A percentile compares a stretch with the other conserved stretches of the same genome.
Evolutionary conservation across 2,888 invertebrate genomes (phyloP).

Genomic region (Volucella inflata): DNA sequence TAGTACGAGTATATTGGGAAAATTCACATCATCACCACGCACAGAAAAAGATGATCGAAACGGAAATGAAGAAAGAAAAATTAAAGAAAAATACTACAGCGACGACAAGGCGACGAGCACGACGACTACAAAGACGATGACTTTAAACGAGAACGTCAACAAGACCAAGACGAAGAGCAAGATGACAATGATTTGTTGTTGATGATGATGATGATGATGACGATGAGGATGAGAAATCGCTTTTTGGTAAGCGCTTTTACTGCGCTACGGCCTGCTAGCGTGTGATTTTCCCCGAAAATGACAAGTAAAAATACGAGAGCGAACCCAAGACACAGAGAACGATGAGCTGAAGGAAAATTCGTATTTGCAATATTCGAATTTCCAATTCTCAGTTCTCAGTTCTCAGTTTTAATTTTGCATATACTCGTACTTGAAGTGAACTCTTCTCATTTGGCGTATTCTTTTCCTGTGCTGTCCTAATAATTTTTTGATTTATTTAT

Average conservation of each 20-base stretch:
- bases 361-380: slow-evolving; percentile 13
- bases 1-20: slow-evolving; percentile 19
- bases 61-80: slow-evolving; percentile 8
- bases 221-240: slow-evolving; percentile 56
- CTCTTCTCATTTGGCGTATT: slow-evolving; percentile 38
- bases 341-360: slow-evolving; percentile 37
- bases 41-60: slow-evolving; percentile 1
- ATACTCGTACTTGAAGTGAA: background rate
- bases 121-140: slow-evolving; percentile 11
- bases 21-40: slow-evolving; percentile 51
- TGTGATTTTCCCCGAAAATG: slow-evolving; percentile 61
- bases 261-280: slow-evolving; percentile 23
- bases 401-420: slow-evolving; percentile 46
- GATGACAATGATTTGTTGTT: slow-evolving; percentile 71
- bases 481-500: too few species aligned
- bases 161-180: slow-evolving; percentile 35
- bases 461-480: background rate
- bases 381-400: slow-evolving; percentile 11
- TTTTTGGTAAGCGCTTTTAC: slow-evolving; percentile 46
- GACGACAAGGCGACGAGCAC: slow-evolving; percentile 34
- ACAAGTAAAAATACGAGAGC: slow-evolving; percentile 62
- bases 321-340: slow-evolving; percentile 1
- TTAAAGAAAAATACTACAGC: slow-evolving; percentile 46
- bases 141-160: slow-evolving; percentile 1
- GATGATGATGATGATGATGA: slow-evolving; percentile 57